Base-by-base conservation (phyloP, 2,113 vertebrate genomes). In the Pterocles gutturalis region DNA sequence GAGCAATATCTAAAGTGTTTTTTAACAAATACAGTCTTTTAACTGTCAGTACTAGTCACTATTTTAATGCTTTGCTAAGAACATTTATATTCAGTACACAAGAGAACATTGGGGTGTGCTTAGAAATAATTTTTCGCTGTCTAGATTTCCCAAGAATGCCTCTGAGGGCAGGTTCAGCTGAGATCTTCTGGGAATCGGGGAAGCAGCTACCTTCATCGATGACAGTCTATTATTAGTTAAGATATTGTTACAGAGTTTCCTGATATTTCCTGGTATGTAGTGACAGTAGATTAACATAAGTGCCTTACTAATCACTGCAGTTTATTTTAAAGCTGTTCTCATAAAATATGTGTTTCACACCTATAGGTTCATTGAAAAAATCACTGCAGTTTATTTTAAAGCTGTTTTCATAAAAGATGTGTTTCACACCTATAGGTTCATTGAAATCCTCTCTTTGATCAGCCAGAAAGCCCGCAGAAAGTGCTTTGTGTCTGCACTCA, bases 51-150 rank as follows among this genome's bases (percentile, higher is more conserved):
- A 78, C 78, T 60, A 69, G 34, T 83, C 18, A 22, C 60, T 70
- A 53, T 91, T 96, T 88, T 60, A 86, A 58, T 15, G 38, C 61
- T 22, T 41, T 22, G 91, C 89, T 96, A 89, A 95, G 71, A 94
- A 77, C 67, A 83, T 88, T 95, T 89, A 34, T 95, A 85, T 96
- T 96, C 82, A 76, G 7, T 93, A 83, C 82, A 84, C 7, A 70
- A 28, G 33, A 92, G 71, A 90, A 90, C 57, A 76, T 48, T 75
- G 76, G 45, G 34, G 73, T 93, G 64, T 66, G 79, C 87, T 95
- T 90, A 66, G 73, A 95, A 93, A 94, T 89, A 57, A 25, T 83
- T 90, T 91, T 87, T 93, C 55, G 31, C 75, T 45, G 53, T 88
- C 89, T 89, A 16, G 69, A 57, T 87, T 83, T 91, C 76, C 58